Base-by-base conservation (phyloP, 2,797 vertebrate species). In the Hylomyscus alleni region DNA sequence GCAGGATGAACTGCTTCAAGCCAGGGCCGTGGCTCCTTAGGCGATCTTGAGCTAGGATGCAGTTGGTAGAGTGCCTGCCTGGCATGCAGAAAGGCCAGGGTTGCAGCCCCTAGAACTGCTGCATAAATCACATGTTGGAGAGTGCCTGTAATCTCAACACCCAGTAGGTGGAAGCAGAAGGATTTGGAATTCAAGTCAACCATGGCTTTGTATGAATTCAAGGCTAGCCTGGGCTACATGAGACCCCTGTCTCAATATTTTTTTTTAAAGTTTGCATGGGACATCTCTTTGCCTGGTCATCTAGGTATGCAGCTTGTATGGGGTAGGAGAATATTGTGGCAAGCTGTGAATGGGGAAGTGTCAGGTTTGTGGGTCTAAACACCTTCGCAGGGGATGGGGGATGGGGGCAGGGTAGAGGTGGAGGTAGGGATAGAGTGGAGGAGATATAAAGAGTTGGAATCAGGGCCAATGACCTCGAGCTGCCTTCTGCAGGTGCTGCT, bases 381-480 rank as follows among this genome's bases (percentile, higher is more conserved):
- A 47, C 40, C 72, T 19, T 72, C 3, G 13, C 34, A 87, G 62
- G 20, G 31, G 52, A 19, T 73, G 50, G 37, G 87, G 19, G n/a
- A 29, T 20, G 24, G 1, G 2, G n/a, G 22, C 1, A 1, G 24
- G 56, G 7, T 11, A n/a, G 22, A 44, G 26, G n/a, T 60, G n/a
- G 24, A 24, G 44, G 31, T 34, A 4, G 29, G 29, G 19, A 22
- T 50, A 60, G 7, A 65, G 40, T 34, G 60, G 81, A 83, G 24
- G 15, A 17, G 80, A 82, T 10, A 37, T 2, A 78, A 24, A 24
- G 31, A 78, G 34, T 56, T 1, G 5, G 7, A 14, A 58, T 34
- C 83, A 9, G 26, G 31, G 60, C 17, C 20, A 17, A 22, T 11
- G 58, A 11, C 60, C 40, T 47, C 29, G 37, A 44, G 72, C 54